Evolutionary conservation across 2,888 invertebrate genomes (phyloP).

Genomic region (Rugalucina vietnamica): DNA sequence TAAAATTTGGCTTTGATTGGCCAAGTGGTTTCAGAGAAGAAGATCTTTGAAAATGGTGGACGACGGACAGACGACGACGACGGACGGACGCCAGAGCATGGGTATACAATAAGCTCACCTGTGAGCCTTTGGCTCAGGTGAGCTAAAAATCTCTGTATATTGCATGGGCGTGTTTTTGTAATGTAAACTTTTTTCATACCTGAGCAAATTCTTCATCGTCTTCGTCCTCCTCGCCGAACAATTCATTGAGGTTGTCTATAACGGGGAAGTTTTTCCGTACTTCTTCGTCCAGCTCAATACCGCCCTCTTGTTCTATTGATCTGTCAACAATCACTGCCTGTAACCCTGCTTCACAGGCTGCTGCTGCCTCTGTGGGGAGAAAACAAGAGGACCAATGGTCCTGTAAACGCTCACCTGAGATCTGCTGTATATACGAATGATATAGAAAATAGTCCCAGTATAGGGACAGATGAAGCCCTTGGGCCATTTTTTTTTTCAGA

Average conservation of each 20-base stretch:
- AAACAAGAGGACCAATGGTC: too few relatives aligned
- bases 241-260: slow-evolving; percentile 78
- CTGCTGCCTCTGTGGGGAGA: slow-evolving; percentile 90
- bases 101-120: neutral
- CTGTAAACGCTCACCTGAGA: too few relatives aligned
- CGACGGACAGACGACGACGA: too few relatives aligned
- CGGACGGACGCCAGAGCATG: neutral
- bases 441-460: too few relatives aligned
- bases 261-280: slow-evolving; percentile 81
- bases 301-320: slow-evolving; percentile 89
- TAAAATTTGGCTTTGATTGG: too few relatives aligned
- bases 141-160: too few relatives aligned
- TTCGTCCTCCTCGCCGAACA: slow-evolving; percentile 76
- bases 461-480: too few relatives aligned
- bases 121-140: neutral
- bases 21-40: too few relatives aligned
- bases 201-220: slow-evolving; percentile 74
- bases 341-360: slow-evolving; percentile 91
- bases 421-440: too few relatives aligned
- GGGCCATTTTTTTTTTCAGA: too few relatives aligned
- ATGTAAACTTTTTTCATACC: slow-evolving; percentile 31
- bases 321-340: slow-evolving; percentile 87
- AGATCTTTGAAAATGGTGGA: too few relatives aligned
- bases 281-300: slow-evolving; percentile 88
- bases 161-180: neutral